Percentiles rank a stretch among this genome's conserved stretches.
These are phyloP conservation scores for Tragelaphus scriptus DNA, from an alignment of 2,113 vertebrate species.

Conservation along the genomic window DNA sequence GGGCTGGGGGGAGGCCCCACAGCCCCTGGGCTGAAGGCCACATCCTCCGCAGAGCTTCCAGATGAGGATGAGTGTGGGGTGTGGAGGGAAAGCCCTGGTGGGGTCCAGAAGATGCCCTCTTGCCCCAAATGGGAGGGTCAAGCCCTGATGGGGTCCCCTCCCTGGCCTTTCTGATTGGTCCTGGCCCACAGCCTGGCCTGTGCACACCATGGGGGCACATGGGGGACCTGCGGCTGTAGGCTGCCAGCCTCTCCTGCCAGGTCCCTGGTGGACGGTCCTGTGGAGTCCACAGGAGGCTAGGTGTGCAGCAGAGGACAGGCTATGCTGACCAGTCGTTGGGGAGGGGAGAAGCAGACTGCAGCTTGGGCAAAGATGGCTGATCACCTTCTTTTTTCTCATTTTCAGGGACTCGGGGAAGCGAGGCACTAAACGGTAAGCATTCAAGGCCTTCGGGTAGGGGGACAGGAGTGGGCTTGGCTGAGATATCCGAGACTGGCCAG, in stretches of 20 bases:
- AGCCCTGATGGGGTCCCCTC: background rate
- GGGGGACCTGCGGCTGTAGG: background rate
- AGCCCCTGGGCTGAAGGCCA: background rate
- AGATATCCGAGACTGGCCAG: background rate
- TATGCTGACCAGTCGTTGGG: background rate
- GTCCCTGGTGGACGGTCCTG: background rate
- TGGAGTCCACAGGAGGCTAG: background rate
- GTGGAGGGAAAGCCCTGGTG: background rate
- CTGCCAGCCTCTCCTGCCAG: background rate
- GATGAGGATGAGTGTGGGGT: background rate
- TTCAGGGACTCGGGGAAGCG: conserved; percentile 13
- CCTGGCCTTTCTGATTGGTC: background rate
- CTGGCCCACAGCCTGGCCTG: background rate
- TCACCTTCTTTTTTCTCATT: background rate
- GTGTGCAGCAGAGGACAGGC: background rate
- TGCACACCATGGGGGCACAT: background rate
- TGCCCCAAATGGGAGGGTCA: background rate
- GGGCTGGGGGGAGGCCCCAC: background rate
- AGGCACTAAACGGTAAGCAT: conserved; percentile 27
- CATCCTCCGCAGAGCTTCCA: background rate
- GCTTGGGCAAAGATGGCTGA: background rate
- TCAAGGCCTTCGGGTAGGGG: too few relatives aligned
- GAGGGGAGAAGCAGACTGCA: too few relatives aligned
- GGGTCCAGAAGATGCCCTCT: background rate
- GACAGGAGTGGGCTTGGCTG: background rate